Conservation (phyloP, 2,797 vertebrate genomes). For the Sebastes minor region DNA sequence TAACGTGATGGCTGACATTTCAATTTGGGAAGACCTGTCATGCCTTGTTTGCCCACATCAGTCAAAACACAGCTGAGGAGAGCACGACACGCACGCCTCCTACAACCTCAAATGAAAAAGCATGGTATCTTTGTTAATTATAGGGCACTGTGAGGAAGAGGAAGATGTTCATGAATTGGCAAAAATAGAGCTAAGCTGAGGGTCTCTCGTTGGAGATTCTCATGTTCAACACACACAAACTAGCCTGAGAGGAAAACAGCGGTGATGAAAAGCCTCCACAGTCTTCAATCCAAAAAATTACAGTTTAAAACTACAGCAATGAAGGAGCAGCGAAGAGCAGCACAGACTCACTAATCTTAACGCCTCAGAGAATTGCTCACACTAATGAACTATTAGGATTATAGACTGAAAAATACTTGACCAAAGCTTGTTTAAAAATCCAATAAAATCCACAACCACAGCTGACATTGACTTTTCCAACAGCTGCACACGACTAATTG, state of each 20-base stretch:
- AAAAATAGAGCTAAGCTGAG: conserved; percentile 3
- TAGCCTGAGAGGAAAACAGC: conserved; percentile 8
- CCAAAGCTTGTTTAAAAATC: conserved; percentile 22
- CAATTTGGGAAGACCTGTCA: conserved; percentile 63
- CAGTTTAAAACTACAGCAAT: conserved; percentile 13
- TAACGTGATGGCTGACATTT: conserved; percentile 75
- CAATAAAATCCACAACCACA: conserved; percentile 2
- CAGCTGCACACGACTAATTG: background rate
- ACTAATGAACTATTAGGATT: conserved; percentile 39
- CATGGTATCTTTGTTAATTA: background rate
- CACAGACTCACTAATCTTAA: conserved; percentile 9
- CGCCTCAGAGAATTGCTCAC: conserved; percentile 23
- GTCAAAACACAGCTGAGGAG: conserved; percentile 37
- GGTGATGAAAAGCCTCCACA: conserved; percentile 6
- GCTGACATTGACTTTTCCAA: background rate
- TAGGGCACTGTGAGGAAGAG: background rate
- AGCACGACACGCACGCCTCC: background rate
- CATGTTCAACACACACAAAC: background rate
- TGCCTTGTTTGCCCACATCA: conserved; percentile 50
- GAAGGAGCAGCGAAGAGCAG: conserved; percentile 4
- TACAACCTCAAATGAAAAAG: background rate
- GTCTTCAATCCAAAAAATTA: conserved; percentile 25
- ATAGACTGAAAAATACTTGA: conserved; percentile 15
- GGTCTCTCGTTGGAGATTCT: background rate
- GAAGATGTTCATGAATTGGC: conserved; percentile 15